A percentile compares a stretch with the other conserved stretches of the same genome.
Evolutionary conservation across 1,140 invertebrate genomes (phyloP).

Genomic region (Aphis gossypii): DNA sequence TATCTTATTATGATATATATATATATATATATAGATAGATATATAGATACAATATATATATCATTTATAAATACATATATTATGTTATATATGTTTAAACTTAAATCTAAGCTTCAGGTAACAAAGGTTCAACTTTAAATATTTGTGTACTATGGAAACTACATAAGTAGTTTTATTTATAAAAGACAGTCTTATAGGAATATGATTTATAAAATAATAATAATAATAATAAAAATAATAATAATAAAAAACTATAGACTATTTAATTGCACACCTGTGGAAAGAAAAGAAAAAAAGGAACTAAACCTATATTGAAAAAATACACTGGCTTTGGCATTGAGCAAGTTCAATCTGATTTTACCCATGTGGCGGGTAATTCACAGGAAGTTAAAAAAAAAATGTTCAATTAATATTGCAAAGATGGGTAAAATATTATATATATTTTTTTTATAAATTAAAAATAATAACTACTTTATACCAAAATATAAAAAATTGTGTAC

Average conservation of each 20-base stretch:
- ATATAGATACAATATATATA: no score
- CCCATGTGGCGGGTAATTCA: conserved; percentile 23
- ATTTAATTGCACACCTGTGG: conserved; percentile 56
- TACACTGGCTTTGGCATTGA: conserved; percentile 58
- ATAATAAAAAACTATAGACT: conserved; percentile 52
- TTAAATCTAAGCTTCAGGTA: conserved; percentile 53
- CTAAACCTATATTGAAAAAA: conserved; percentile 58
- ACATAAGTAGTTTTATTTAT: conserved; percentile 56
- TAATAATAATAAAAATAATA: conserved; percentile 52
- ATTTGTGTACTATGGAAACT: conserved; percentile 57
- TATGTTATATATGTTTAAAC: conserved; percentile 2
- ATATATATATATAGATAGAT: no score
- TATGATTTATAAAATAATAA: conserved; percentile 42
- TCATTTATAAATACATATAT: not conserved
- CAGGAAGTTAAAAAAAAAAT: conserved; percentile 50
- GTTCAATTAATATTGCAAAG: conserved; percentile 50
- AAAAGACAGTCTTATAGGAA: conserved; percentile 57
- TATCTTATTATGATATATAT: not conserved
- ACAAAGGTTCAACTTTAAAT: conserved; percentile 53
- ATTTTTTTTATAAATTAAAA: not conserved
- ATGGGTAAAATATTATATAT: conserved; percentile 33
- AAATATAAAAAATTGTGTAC: not conserved
- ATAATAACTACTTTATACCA: not conserved
- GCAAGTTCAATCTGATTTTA: conserved; percentile 57
- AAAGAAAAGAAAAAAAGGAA: conserved; percentile 58